A percentile compares a stretch with the other conserved stretches of the same genome.
phyloP scores from a whole-genome alignment of 2,113 vertebrate species.

The Tachysurus fulvidraco region DNA sequence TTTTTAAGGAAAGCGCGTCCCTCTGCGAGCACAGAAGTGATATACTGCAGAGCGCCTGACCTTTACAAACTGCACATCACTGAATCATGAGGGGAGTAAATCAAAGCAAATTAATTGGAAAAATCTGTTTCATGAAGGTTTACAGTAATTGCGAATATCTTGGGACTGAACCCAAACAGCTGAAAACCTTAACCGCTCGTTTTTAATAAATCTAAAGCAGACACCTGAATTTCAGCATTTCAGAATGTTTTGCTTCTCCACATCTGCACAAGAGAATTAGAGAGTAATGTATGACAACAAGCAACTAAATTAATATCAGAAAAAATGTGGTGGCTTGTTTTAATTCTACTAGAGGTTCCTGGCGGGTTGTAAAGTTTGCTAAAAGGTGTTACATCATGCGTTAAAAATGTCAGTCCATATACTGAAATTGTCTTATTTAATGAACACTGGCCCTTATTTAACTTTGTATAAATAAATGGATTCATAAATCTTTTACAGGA shows the following conservation, averaged over 20 bases:
- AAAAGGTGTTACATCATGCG: background rate
- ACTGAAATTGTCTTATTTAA: background rate
- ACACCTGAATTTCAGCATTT: background rate
- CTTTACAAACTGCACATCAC: slow-evolving; percentile 41
- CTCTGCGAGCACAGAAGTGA: slow-evolving; percentile 44
- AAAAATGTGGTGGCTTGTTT: background rate
- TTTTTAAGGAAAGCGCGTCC: slow-evolving; percentile 25
- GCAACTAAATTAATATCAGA: background rate
- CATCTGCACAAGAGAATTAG: background rate
- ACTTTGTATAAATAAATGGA: no score
- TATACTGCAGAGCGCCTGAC: slow-evolving; percentile 44
- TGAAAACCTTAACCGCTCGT: slow-evolving; percentile 16
- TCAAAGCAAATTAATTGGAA: slow-evolving; percentile 43
- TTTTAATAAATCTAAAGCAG: slow-evolving; percentile 37
- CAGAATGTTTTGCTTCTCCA: background rate
- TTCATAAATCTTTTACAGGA: background rate
- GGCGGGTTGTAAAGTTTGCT: background rate
- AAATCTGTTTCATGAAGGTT: slow-evolving; percentile 39
- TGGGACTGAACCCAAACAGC: slow-evolving; percentile 29
- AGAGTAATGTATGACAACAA: background rate
- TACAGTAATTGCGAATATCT: slow-evolving; percentile 47
- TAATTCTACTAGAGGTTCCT: background rate
- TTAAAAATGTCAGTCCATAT: background rate
- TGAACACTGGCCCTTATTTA: background rate
- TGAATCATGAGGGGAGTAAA: slow-evolving; percentile 46